Percentiles rank a stretch among this genome's conserved stretches.
Conservation (phyloP, 2,113 vertebrate species). For the Capreolus pygargus region DNA sequence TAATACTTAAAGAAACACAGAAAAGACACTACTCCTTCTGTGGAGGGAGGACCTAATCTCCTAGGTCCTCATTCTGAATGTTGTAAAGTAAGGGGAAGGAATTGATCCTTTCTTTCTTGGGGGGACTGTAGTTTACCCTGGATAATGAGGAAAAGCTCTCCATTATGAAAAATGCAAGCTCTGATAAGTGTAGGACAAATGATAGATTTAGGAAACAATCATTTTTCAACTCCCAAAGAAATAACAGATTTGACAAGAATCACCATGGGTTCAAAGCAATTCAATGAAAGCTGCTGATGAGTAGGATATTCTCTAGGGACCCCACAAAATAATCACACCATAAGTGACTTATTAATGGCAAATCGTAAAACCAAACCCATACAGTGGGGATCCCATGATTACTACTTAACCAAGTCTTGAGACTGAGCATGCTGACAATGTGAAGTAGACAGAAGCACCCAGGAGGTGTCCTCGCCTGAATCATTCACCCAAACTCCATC, state of each 20-base stretch:
- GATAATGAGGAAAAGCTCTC: not conserved
- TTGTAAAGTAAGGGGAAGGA: not conserved
- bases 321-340: not conserved
- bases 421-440: fast-evolving
- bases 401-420: too few species aligned
- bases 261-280: not conserved
- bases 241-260: not conserved
- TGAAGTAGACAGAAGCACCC: fast-evolving
- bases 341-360: not conserved
- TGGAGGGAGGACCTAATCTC: not conserved
- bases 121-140: not conserved
- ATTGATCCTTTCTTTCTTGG: not conserved
- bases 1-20: not conserved
- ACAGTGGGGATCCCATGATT: fast-evolving
- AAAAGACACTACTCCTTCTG: not conserved
- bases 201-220: not conserved
- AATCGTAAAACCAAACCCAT: not conserved
- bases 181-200: not conserved
- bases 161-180: not conserved
- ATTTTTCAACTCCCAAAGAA: not conserved
- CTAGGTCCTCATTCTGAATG: not conserved
- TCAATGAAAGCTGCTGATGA: not conserved
- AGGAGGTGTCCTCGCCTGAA: fast-evolving
- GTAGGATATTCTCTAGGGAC: not conserved
- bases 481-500: fast-evolving